Evolutionary conservation across 2,113 vertebrate species (phyloP).

Genomic region (Mungos mungo): DNA sequence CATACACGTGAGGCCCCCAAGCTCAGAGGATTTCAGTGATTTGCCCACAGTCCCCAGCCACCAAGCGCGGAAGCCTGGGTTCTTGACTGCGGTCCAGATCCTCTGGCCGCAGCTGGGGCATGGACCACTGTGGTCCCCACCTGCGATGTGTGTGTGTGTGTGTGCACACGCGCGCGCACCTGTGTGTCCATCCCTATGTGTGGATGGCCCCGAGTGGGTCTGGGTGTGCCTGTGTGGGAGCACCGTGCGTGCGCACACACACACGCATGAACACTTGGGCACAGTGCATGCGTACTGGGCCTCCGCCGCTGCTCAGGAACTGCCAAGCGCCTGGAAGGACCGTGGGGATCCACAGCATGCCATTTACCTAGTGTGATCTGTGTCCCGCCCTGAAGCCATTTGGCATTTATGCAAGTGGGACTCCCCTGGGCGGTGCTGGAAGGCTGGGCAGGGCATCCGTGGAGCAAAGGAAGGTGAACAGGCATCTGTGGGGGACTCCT

Average conservation of each 20-base stretch:
- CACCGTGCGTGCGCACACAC: rapidly evolving
- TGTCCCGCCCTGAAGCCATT: not conserved
- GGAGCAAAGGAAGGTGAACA: not conserved
- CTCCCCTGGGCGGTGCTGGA: not conserved
- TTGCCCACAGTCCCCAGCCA: not conserved
- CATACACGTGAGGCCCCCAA: not conserved
- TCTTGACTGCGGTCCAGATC: not conserved
- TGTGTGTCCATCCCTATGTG: not conserved
- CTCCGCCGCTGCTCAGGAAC: not conserved
- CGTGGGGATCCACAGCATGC: not conserved
- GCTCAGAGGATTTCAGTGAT: not conserved
- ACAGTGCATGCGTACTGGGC: no score
- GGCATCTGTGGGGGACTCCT: not conserved
- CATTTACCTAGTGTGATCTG: not conserved
- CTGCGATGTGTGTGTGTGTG: not conserved
- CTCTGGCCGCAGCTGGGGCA: not conserved
- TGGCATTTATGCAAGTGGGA: not conserved
- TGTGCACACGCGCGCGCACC: no score
- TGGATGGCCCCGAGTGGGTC: not conserved
- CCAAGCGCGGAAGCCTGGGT: not conserved
- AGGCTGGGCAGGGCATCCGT: not conserved
- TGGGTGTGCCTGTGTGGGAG: not conserved
- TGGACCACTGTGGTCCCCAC: not conserved
- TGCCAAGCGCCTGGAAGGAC: not conserved
- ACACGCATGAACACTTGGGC: no score